Evolutionary conservation across 2,797 vertebrate species (phyloP), one percentile per base, ranked within the genome.

Genomic region (Muscicapa comitata): DNA sequence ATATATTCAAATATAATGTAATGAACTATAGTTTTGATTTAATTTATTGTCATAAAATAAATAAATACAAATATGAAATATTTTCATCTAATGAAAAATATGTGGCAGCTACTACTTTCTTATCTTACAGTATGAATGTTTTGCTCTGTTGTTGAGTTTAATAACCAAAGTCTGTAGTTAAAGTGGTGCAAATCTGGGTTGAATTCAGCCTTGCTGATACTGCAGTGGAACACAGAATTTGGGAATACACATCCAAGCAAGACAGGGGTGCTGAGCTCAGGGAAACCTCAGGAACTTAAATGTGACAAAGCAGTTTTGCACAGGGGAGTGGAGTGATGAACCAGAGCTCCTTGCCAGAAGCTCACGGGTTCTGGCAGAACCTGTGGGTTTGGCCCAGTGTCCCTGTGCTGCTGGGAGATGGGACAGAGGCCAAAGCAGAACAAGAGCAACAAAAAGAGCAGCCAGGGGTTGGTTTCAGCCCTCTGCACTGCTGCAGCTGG

Each of bases 21-120:
- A 47, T 3, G 31, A 40, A 25, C 3, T 18, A 9, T 8, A 35
- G 0, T 13, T 17, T 3, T 24, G 0, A 17, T 35, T 62, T 43
- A 19, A 19, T 62, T 17, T 9, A 35, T 25, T 19, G 0, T 20
- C 19, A 31, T 9, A 31, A 2, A 54, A 50, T 42, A 40, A 38
- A 53, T 51, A 37, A 45, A 53, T 53, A 25, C 9, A 51, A 76
- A 29, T 28, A 53, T 53, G 29, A 31, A 53, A 19, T 62, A 42
- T n/a, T 54, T 38, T 14, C 10, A 33, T 31, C 23, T 5, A 1
- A 40, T 25, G 9, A 80, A 40, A 53, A 57, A 51, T 33, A 50
- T 14, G 1, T 48, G 65, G 33, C 50, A 45, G 21, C 17, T 65
- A 9, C 23, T 65, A 10, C 23, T 66, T 61, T 78, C 17, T 59